A percentile compares a stretch with the other conserved stretches of the same genome.
phyloP scores from a whole-genome alignment of 1,140 invertebrate species.

The Parasteatoda tepidariorum region DNA sequence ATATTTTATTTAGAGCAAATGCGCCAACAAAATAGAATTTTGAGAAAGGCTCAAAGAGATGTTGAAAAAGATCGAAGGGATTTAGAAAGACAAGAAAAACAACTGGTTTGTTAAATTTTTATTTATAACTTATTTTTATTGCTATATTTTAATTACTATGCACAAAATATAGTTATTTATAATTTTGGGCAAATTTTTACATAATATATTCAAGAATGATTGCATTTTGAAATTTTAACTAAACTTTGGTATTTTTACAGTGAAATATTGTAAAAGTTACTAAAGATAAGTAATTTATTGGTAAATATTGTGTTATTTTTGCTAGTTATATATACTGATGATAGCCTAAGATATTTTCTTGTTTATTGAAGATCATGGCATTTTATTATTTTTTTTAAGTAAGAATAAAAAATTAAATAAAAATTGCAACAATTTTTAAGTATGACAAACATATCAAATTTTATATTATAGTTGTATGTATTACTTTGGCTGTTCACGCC shows the following conservation, averaged over 20 bases:
- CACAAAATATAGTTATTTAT: background rate
- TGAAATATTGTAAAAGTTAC: background rate
- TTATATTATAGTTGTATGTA: too few relatives aligned
- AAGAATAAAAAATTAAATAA: too few relatives aligned
- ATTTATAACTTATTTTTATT: background rate
- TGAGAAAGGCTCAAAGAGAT: constrained; percentile 84
- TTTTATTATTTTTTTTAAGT: too few relatives aligned
- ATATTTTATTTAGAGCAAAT: constrained; percentile 79
- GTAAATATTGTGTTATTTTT: too few relatives aligned
- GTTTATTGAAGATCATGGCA: too few relatives aligned
- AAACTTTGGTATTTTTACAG: background rate
- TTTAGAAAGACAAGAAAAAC: constrained; percentile 89
- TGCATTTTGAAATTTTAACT: background rate
- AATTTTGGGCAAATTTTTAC: background rate
- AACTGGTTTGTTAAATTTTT: constrained; percentile 75
- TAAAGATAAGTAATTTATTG: too few relatives aligned
- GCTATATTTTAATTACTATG: background rate
- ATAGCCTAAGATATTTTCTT: too few relatives aligned
- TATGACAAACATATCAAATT: too few relatives aligned
- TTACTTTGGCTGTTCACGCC: too few relatives aligned
- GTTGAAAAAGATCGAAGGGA: constrained; percentile 83
- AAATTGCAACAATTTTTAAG: too few relatives aligned
- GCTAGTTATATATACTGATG: too few relatives aligned
- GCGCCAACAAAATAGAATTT: constrained; percentile 80
- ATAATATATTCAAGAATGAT: background rate